Conservation (phyloP, 2,888 invertebrate species). For the Apodemia duryi region DNA sequence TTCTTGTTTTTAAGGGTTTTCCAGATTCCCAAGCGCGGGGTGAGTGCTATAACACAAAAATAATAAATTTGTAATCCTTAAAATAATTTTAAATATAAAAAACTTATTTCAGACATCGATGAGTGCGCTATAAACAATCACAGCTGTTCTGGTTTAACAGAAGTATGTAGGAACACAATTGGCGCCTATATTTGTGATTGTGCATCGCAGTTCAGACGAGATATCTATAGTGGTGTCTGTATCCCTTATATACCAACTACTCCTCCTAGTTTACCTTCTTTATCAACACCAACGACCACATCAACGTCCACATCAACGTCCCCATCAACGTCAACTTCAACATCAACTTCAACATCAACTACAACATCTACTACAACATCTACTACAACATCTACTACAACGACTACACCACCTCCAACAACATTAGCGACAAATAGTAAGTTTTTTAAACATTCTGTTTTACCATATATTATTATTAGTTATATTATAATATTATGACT, state of each 20-base stretch:
- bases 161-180: conserved; percentile 89
- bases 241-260: conserved; percentile 26
- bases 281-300: conserved; percentile 17
- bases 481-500: too few relatives aligned
- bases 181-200: conserved; percentile 92
- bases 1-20: too few relatives aligned
- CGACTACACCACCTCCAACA: conserved; percentile 35
- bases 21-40: too few relatives aligned
- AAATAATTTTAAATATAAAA: too few relatives aligned
- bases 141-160: conserved; percentile 75
- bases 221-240: conserved; percentile 53
- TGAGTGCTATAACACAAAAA: too few relatives aligned
- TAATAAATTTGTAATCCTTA: too few relatives aligned
- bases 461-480: too few relatives aligned
- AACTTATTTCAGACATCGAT: conserved; percentile 82
- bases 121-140: conserved; percentile 84
- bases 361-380: conserved; percentile 34
- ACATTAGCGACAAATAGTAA: conserved; percentile 28
- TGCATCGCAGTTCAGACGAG: conserved; percentile 87
- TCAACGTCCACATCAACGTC: conserved; percentile 26
- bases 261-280: conserved; percentile 14
- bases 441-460: background rate
- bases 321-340: conserved; percentile 22
- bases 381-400: conserved; percentile 38
- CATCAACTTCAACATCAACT: background rate